Conservation (phyloP, 1,140 invertebrate genomes). For the Pristionchus pacificus region DNA sequence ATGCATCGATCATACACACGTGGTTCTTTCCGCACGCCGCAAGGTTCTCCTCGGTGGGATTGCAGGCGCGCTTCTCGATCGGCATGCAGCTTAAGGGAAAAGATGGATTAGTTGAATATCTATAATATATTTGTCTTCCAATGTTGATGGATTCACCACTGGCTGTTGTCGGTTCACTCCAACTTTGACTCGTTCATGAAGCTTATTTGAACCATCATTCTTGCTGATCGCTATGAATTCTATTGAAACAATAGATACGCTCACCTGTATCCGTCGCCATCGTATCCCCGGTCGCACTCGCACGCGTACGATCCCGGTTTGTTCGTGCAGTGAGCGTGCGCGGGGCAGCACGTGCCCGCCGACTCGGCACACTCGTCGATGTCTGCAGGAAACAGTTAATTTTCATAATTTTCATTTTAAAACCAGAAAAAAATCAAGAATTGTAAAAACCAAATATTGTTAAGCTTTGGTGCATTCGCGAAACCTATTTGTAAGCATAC, state of each 20-base stretch:
- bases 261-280: constrained; percentile 49
- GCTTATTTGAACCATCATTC: no score
- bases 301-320: constrained; percentile 90
- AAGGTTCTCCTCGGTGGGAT: constrained; percentile 33
- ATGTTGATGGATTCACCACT: no score
- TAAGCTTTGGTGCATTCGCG: no score
- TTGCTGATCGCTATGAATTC: no score
- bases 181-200: constrained; percentile 2
- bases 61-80: constrained; percentile 36
- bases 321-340: constrained; percentile 92
- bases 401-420: no score
- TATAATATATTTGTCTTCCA: no score
- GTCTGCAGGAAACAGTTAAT: constrained; percentile 66
- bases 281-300: constrained; percentile 87
- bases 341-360: constrained; percentile 81
- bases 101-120: no score
- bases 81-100: constrained; percentile 36
- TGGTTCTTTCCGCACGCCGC: constrained; percentile 46
- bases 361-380: constrained; percentile 85
- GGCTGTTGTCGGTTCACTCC: not conserved
- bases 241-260: no score
- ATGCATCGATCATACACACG: constrained; percentile 40
- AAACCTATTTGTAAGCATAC: no score
- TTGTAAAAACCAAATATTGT: no score
- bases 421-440: no score